Base-by-base conservation (phyloP, 2,113 vertebrate species). In the Mesoclemmys tuberculata region DNA sequence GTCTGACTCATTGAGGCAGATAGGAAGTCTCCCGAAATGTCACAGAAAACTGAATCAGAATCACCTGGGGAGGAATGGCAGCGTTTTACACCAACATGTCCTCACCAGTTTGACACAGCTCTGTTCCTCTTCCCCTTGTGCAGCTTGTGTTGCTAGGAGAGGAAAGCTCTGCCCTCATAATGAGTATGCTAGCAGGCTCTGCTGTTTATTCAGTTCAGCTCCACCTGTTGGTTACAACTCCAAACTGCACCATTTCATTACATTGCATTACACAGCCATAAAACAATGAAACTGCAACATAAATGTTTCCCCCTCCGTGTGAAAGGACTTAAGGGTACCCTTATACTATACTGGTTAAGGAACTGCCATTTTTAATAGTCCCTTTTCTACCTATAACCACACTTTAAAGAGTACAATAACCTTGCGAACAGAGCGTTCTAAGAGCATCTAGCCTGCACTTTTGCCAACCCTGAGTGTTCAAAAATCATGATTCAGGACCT, bases 131-230 rank as follows among this genome's bases (percentile, higher is more conserved):
- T 83, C 93, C 91, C 89, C 94, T 90, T 89, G n/a, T 71, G 89
- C 89, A 74, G 51, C 92, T 95, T 96, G 94, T 95, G 97, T 98
- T 98, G 97, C 97, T 98, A 98, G 97, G 97, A 97, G 96, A 97
- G 91, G 87, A 96, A 92, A 31, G 93, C 96, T 97, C 93, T 97
- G 96, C 94, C 92, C 94, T 97, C 94, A 93, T 87, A 85, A n/a
- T 88, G 94, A 90, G 94, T 97, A 97, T 97, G 97, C 96, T 97
- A 97, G 96, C 94, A 96, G 90, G 1, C 38, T 90, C 94, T 94
- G 9, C n/a, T 98, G 95, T 97, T 97, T 93, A 94, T 96, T 88
- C 97, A 96, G 94, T 92, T 74, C 95, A 95, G 94, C 93, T 98
- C 97, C 97, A 95, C 96, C 97, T 97, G 95, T 96, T 95, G 96